These are phyloP conservation scores for Torymus tubicola DNA, from an alignment of 2,888 invertebrate genomes.

Conservation along the genomic window DNA sequence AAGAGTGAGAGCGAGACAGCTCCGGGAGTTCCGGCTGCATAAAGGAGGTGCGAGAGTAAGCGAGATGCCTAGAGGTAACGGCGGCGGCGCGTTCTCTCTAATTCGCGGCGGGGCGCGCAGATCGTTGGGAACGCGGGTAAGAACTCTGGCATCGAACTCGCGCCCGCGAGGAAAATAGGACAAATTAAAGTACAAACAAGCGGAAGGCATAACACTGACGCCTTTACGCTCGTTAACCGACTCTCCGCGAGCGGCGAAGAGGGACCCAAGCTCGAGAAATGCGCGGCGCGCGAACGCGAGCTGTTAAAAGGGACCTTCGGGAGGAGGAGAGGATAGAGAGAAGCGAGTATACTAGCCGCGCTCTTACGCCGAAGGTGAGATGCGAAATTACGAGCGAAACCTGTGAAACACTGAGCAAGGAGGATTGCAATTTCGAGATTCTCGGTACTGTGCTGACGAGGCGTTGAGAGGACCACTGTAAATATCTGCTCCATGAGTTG, in stretches of 20 bases:
- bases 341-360: not conserved
- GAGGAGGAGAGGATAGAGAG: not conserved
- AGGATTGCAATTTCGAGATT: conserved; percentile 7
- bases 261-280: conserved; percentile 17
- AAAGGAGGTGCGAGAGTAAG: conserved; percentile 28
- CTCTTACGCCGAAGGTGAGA: not conserved
- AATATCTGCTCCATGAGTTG: not conserved
- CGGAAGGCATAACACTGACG: conserved; percentile 50
- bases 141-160: conserved; percentile 38
- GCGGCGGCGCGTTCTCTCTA: conserved; percentile 23
- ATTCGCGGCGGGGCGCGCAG: conserved; percentile 18
- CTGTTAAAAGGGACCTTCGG: conserved; percentile 36
- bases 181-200: conserved; percentile 55
- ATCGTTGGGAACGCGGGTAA: conserved; percentile 42
- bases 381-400: not conserved
- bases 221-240: conserved; percentile 51
- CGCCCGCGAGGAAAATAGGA: conserved; percentile 36
- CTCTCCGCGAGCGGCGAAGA: conserved; percentile 8
- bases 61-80: conserved; percentile 41
- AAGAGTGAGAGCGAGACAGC: not conserved
- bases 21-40: conserved; percentile 35
- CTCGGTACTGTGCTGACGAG: not conserved
- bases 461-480: no score
- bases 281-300: conserved; percentile 15
- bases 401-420: conserved; percentile 20